Percentiles rank a stretch among this genome's conserved stretches.
Evolutionary conservation across 1,140 invertebrate genomes (phyloP).

Genomic region (Gryon sp.): DNA sequence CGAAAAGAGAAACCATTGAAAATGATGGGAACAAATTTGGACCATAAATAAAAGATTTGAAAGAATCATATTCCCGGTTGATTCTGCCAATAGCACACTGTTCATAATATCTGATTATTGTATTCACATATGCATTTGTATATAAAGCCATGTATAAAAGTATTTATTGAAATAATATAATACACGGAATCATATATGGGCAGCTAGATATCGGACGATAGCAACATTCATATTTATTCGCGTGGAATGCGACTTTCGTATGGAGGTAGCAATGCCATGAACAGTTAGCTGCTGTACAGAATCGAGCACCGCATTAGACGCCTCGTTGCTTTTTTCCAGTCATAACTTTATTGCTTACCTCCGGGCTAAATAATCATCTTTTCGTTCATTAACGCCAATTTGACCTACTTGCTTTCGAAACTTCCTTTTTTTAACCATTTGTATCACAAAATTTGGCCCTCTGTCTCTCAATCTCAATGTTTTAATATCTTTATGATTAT

Average conservation of each 20-base stretch:
- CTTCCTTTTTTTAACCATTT: no score
- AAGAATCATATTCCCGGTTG: no score
- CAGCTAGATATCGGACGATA: conserved; percentile 51
- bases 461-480: no score
- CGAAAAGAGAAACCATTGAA: no score
- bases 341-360: conserved; percentile 37
- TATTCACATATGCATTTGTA: conserved; percentile 39
- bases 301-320: conserved; percentile 40
- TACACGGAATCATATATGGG: no score
- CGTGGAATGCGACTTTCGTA: conserved; percentile 48
- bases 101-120: conserved; percentile 40
- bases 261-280: conserved; percentile 27
- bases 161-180: no score
- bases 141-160: no score
- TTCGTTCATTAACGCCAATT: conserved; percentile 47
- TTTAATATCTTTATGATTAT: no score
- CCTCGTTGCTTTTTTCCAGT: conserved; percentile 43
- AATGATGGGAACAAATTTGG: no score
- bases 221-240: conserved; percentile 58
- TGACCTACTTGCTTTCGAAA: conserved; percentile 36
- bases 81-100: no score
- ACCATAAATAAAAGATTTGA: no score
- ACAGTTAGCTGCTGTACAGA: conserved; percentile 42
- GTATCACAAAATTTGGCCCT: no score
- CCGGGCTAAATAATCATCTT: conserved; percentile 41